A percentile compares a stretch with the other conserved stretches of the same genome.
Conservation (phyloP, 1,140 invertebrate genomes). For the Epicauta chinensis region DNA sequence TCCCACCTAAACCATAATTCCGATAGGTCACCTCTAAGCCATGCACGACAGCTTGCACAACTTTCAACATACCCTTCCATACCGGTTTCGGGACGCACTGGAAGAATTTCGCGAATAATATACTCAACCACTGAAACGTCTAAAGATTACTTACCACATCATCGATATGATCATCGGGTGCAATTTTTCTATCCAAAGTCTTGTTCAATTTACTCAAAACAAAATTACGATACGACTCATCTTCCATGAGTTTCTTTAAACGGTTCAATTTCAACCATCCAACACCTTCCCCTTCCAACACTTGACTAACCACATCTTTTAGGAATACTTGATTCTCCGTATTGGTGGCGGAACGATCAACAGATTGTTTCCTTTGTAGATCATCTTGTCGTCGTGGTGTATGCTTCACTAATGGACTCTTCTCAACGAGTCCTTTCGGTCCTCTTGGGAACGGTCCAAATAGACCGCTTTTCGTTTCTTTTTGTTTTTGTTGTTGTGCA, state of each 20-base stretch:
- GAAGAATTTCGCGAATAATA: constrained; percentile 18
- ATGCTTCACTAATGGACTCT: constrained; percentile 86
- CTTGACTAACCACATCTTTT: constrained; percentile 83
- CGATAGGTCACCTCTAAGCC: constrained; percentile 89
- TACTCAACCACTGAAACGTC: background rate
- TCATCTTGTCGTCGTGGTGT: constrained; percentile 60
- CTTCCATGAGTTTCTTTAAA: constrained; percentile 96
- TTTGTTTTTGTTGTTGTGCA: constrained; percentile 48
- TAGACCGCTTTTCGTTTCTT: constrained; percentile 43
- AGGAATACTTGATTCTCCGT: constrained; percentile 83
- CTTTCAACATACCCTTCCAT: constrained; percentile 96
- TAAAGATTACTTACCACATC: constrained; percentile 75
- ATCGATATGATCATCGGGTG: constrained; percentile 93
- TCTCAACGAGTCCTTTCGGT: constrained; percentile 78
- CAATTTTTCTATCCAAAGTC: constrained; percentile 87
- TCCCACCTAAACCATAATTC: constrained; percentile 92
- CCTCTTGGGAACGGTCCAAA: constrained; percentile 74
- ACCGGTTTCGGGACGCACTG: constrained; percentile 82
- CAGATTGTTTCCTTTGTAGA: constrained; percentile 55
- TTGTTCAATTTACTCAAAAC: constrained; percentile 93
- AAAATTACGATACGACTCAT: constrained; percentile 96
- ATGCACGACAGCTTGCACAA: constrained; percentile 79
- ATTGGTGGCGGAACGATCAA: constrained; percentile 65
- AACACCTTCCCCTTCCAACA: constrained; percentile 92
- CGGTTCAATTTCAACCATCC: constrained; percentile 94